phyloP scores from a whole-genome alignment of 2,113 vertebrate species.

The Anthoscopus minutus region DNA sequence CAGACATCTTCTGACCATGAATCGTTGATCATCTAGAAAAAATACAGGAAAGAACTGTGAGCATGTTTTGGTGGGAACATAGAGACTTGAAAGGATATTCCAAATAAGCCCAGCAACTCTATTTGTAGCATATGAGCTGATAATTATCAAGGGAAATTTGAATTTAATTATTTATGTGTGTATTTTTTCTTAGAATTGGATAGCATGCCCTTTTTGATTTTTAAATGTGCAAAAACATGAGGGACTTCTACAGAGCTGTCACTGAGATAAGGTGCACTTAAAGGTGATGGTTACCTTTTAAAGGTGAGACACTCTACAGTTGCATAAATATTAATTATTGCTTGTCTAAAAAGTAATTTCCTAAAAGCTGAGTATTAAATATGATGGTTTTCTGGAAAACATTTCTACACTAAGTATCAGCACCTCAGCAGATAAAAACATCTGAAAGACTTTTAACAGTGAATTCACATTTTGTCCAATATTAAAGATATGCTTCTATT shows the following conservation, averaged over 20 bases:
- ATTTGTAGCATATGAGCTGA: not conserved
- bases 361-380: not conserved
- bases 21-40: not conserved
- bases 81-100: not conserved
- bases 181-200: slow-evolving; percentile 27
- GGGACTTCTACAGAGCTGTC: not conserved
- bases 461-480: not conserved
- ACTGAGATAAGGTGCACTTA: not conserved
- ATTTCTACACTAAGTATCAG: not conserved
- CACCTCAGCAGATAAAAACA: not conserved
- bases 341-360: not conserved
- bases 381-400: not conserved
- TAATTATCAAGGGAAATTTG: not conserved
- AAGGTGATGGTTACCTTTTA: not conserved
- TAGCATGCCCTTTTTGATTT: slow-evolving; percentile 3
- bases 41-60: not conserved
- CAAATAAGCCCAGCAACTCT: not conserved
- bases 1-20: not conserved
- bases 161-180: slow-evolving; percentile 22
- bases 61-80: not conserved
- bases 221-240: not conserved
- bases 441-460: not conserved
- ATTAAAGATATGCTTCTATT: not conserved
- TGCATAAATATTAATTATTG: not conserved
- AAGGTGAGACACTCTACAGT: not conserved